Percentiles rank a stretch among this genome's conserved stretches.
These are phyloP conservation scores for Halcyon smyrnensis DNA, from an alignment of 2,797 vertebrate genomes.

Conservation along the genomic window DNA sequence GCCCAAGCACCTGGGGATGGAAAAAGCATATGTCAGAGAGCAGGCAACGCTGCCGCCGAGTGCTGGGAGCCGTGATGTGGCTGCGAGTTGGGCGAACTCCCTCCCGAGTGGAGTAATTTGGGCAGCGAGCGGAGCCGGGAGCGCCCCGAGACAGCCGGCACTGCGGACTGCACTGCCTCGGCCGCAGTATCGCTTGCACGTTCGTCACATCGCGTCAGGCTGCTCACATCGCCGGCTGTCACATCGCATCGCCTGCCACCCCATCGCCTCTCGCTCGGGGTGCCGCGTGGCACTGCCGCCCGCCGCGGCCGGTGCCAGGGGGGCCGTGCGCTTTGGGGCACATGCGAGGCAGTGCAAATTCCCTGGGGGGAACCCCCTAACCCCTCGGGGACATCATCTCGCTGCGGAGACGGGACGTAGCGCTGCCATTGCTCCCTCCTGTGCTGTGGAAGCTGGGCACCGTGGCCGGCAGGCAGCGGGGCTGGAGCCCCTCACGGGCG, in stretches of 20 bases:
- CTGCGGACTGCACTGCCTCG: neutral
- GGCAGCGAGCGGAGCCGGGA: conserved; percentile 9
- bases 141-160: neutral
- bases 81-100: neutral
- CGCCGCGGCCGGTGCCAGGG: accelerated
- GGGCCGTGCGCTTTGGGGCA: neutral
- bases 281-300: neutral
- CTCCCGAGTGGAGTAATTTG: conserved; percentile 28
- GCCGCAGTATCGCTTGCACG: conserved; percentile 45
- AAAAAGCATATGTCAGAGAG: neutral
- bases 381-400: accelerated
- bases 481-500: accelerated
- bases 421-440: accelerated
- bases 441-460: accelerated
- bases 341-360: accelerated
- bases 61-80: neutral
- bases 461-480: accelerated
- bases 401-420: accelerated
- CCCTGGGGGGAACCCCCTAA: accelerated
- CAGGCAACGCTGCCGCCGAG: neutral
- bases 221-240: conserved; percentile 63
- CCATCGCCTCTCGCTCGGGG: neutral
- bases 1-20: neutral
- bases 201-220: conserved; percentile 72
- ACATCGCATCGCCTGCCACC: conserved; percentile 7